These are phyloP conservation scores for Lytechinus variegatus DNA, from an alignment of 35 echinoderm and acorn worm genomes.

Conservation along the genomic window DNA sequence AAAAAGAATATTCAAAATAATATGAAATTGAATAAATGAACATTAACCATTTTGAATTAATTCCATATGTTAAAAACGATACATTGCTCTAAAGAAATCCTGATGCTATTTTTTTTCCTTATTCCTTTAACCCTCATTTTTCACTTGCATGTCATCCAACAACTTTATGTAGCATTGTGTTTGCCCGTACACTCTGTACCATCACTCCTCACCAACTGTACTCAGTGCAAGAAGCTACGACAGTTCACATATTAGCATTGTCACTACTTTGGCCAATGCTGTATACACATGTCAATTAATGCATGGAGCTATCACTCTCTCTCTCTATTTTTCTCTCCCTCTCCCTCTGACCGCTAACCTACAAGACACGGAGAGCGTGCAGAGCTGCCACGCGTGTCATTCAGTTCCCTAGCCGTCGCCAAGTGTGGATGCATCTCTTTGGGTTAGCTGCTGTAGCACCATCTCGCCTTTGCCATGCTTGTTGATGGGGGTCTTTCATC, in stretches of 20 bases:
- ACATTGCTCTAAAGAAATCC: not conserved
- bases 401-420: not conserved
- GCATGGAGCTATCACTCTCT: not conserved
- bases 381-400: slow-evolving; percentile 8
- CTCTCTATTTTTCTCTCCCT: slow-evolving; percentile 5
- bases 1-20: not conserved
- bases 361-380: not conserved
- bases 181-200: not conserved
- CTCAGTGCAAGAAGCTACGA: not conserved
- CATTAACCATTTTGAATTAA: not conserved
- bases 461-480: not conserved
- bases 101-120: not conserved
- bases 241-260: slow-evolving; percentile 4
- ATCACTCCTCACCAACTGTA: not conserved
- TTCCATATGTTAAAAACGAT: not conserved
- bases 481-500: not conserved
- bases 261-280: not conserved
- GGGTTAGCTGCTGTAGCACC: not conserved
- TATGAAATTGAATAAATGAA: not conserved
- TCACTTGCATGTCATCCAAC: not conserved
- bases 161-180: not conserved
- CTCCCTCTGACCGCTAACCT: not conserved
- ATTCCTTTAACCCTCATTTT: not conserved
- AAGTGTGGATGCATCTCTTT: not conserved
- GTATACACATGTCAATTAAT: slow-evolving; percentile 20